phyloP scores from a whole-genome alignment of 1,140 invertebrate species.

The Bombus consobrinus region DNA sequence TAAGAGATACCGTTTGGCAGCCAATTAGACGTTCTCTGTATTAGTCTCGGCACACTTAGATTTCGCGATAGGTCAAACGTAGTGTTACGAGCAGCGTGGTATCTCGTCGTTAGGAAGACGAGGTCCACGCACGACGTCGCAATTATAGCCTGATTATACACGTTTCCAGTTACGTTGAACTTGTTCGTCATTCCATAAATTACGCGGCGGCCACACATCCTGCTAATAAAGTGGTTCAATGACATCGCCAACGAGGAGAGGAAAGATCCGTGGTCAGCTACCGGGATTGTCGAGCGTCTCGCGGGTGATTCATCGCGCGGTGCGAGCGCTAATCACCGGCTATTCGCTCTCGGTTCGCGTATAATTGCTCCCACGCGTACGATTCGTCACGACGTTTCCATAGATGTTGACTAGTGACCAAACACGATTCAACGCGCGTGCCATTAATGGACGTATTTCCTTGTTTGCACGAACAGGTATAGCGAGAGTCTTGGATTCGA shows the following conservation, averaged over 20 bases:
- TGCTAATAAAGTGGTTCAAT: slow-evolving; percentile 66
- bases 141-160: slow-evolving; percentile 54
- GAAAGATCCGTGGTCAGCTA: neutral
- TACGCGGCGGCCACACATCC: slow-evolving; percentile 55
- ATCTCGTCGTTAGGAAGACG: slow-evolving; percentile 22
- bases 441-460: slow-evolving; percentile 22
- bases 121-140: slow-evolving; percentile 11
- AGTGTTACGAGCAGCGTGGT: neutral
- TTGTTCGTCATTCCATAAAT: slow-evolving; percentile 65
- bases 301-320: slow-evolving; percentile 55
- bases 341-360: slow-evolving; percentile 22
- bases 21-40: slow-evolving; percentile 45
- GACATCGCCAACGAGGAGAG: slow-evolving; percentile 40
- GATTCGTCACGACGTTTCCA: slow-evolving; percentile 11
- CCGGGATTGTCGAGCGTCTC: slow-evolving; percentile 23
- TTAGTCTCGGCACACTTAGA: slow-evolving; percentile 46
- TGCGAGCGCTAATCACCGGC: slow-evolving; percentile 47
- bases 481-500: slow-evolving; percentile 81
- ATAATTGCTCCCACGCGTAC: slow-evolving; percentile 56
- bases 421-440: neutral
- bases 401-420: neutral
- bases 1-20: slow-evolving; percentile 47
- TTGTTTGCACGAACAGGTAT: slow-evolving; percentile 70
- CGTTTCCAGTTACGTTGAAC: slow-evolving; percentile 58
- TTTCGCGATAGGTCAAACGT: slow-evolving; percentile 41